Percentiles rank a stretch among this genome's conserved stretches.
phyloP scores from a whole-genome alignment of 2,113 vertebrate genomes.

The Vulpes ferrilata region DNA sequence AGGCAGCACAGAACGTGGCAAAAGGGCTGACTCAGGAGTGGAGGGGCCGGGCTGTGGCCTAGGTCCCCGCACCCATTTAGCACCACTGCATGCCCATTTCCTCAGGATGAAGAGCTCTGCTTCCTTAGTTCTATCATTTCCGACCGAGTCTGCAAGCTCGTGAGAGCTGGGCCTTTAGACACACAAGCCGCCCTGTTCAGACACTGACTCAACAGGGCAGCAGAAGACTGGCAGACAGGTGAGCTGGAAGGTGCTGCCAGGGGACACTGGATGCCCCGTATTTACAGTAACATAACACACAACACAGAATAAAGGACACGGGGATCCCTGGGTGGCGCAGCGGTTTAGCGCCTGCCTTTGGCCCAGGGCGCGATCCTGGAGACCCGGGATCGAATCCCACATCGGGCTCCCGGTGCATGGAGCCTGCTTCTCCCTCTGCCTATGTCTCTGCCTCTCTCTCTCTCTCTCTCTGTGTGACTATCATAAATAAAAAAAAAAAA shows the following conservation, averaged over 20 bases:
- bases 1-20: not conserved
- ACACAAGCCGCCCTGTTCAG: not conserved
- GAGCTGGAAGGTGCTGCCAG: not conserved
- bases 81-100: not conserved
- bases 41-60: accelerated
- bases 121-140: not conserved
- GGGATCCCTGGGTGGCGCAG: too few species aligned
- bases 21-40: not conserved
- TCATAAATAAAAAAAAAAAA: too few species aligned
- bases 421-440: too few species aligned
- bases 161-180: not conserved
- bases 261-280: not conserved
- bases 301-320: not conserved
- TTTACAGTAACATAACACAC: not conserved
- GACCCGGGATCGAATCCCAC: too few species aligned
- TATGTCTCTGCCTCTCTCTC: too few species aligned
- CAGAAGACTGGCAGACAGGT: not conserved
- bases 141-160: not conserved
- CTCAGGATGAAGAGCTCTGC: not conserved
- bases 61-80: not conserved
- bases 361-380: too few species aligned
- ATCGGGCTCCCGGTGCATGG: too few species aligned
- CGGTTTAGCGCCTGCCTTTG: too few species aligned
- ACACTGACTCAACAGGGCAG: not conserved
- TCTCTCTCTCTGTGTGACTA: too few species aligned